phyloP scores from a whole-genome alignment of 2,888 invertebrate species.

The Synanthedon formicaeformis region DNA sequence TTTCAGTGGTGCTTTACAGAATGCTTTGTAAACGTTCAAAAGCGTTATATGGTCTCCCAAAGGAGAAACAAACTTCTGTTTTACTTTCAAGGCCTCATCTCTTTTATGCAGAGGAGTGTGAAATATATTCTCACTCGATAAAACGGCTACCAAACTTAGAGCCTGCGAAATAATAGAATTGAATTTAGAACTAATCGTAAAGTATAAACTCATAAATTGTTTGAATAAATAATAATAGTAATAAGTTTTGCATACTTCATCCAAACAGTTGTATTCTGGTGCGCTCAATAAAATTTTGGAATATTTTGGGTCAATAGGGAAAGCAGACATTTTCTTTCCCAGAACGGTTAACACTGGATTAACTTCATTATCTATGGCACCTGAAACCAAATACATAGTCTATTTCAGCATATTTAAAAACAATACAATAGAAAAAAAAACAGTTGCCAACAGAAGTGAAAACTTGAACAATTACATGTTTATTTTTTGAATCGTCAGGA shows the following conservation, averaged over 20 bases:
- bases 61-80: constrained; percentile 84
- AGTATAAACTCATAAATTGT: neutral
- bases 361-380: constrained; percentile 74
- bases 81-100: constrained; percentile 79
- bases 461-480: too few species aligned
- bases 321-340: constrained; percentile 88
- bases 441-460: too few species aligned
- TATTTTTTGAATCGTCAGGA: too few species aligned
- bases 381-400: constrained; percentile 23
- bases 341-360: constrained; percentile 78
- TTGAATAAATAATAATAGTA: neutral
- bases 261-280: constrained; percentile 79
- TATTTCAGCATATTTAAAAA: neutral
- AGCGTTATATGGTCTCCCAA: constrained; percentile 94
- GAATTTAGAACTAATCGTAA: too few species aligned
- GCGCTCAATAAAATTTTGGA: constrained; percentile 85
- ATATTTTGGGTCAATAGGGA: constrained; percentile 92
- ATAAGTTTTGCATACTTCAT: constrained; percentile 64
- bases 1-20: constrained; percentile 76
- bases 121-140: constrained; percentile 91
- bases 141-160: constrained; percentile 85
- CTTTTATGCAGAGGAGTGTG: constrained; percentile 79
- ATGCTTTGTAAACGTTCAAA: constrained; percentile 88
- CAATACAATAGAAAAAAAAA: constrained; percentile 1
- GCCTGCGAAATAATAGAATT: constrained; percentile 51